phyloP scores from a whole-genome alignment of 2,113 vertebrate genomes.

The Aspiorhynchus laticeps region DNA sequence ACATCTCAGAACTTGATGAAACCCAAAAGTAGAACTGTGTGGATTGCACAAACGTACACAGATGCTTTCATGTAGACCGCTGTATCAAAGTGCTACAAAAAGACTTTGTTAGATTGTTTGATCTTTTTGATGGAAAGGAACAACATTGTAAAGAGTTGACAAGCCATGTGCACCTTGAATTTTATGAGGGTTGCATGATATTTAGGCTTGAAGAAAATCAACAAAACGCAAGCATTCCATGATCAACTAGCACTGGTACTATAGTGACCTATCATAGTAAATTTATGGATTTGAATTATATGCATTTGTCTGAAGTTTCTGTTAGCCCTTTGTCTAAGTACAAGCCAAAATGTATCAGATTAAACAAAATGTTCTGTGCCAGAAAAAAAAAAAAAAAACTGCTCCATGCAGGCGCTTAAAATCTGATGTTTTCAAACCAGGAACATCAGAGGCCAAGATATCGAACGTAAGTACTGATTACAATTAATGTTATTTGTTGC shows the following conservation, averaged over 20 bases:
- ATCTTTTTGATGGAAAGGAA: background rate
- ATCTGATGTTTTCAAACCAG: background rate
- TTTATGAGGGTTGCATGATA: background rate
- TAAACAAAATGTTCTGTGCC: background rate
- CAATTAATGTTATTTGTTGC: background rate
- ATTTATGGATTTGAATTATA: background rate
- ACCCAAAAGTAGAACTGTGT: background rate
- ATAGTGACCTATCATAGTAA: background rate
- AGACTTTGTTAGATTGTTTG: background rate
- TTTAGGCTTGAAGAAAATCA: background rate
- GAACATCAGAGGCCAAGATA: background rate
- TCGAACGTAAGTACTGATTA: background rate
- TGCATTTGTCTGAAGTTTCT: background rate
- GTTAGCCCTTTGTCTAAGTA: background rate
- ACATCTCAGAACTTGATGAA: slow-evolving; percentile 5
- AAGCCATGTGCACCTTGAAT: background rate
- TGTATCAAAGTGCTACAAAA: slow-evolving; percentile 31
- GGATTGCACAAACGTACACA: slow-evolving; percentile 34
- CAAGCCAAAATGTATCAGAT: background rate
- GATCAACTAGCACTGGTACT: background rate
- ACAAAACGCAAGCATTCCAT: background rate
- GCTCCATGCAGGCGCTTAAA: background rate
- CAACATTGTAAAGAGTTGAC: background rate
- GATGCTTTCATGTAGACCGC: slow-evolving; percentile 8
- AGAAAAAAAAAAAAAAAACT: background rate